Percentiles rank a stretch among this genome's conserved stretches.
Conservation (phyloP, 2,888 invertebrate genomes). For the Gryllus longicercus region DNA sequence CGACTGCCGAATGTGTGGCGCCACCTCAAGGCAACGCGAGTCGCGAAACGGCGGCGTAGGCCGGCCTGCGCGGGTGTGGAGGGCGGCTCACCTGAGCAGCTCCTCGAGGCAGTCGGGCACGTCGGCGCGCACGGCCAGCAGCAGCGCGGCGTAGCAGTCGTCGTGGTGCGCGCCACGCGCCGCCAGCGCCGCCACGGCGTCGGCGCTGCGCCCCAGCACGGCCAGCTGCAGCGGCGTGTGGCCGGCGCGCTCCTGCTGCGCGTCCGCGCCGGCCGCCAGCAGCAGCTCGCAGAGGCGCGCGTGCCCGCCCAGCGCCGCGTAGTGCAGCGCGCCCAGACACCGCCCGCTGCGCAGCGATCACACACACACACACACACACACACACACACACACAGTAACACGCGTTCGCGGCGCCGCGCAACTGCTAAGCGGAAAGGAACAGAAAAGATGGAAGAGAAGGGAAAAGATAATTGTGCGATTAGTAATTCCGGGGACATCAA, state of each 20-base stretch:
- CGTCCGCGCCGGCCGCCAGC: not conserved
- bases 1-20: too few species aligned
- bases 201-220: constrained; percentile 5
- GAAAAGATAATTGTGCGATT: too few species aligned
- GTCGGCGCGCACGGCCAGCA: not conserved
- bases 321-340: not conserved
- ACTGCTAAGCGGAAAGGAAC: too few species aligned
- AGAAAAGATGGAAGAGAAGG: too few species aligned
- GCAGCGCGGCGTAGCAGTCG: not conserved
- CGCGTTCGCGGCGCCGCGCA: too few species aligned
- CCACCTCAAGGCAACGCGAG: too few species aligned
- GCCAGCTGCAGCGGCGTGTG: not conserved
- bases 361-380: too few species aligned
- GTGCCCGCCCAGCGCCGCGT: not conserved
- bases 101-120: not conserved
- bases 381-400: too few species aligned
- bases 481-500: too few species aligned
- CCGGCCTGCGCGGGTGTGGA: too few species aligned
- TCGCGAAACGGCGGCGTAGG: too few species aligned
- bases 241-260: not conserved
- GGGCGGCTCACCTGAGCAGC: not conserved
- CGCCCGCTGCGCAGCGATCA: not conserved
- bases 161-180: not conserved
- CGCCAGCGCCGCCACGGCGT: not conserved
- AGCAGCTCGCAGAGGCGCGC: not conserved